Base-by-base conservation (phyloP, 1,140 invertebrate genomes). In the Ooceraea biroi region DNA sequence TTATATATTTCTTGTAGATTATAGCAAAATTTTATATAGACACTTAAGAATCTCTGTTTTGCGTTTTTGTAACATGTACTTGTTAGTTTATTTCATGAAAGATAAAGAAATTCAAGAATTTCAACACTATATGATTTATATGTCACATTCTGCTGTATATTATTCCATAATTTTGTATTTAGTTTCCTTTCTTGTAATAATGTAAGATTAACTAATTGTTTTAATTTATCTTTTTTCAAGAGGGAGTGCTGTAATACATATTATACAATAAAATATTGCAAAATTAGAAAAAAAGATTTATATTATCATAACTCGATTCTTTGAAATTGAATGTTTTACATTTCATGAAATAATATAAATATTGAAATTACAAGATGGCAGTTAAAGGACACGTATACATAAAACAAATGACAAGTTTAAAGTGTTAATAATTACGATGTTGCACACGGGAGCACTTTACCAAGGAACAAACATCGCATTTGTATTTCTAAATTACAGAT, bases 111-210 rank as follows among this genome's bases (percentile, higher is more conserved):
- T 44, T 3, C 25, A 73, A 60, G 17, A 17, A 74, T 0, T 2
- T 7, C 1, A 74, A 61, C 60, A 60, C 36, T 60, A 58, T 22
- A 58, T 58, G 8, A 73, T 74, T 74, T 73, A 19, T 61, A 36
- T n/a, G 22, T 7, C 11, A 30, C 41, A 25, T 74, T 60, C 22
- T 58, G 14, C 36, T 55, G 14, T 25, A 60, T 72, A 22, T 58
- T 36, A 36, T 36, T 72, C 44, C 19, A 68, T 22, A 71, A 72
- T 57, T 72, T 72, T 58, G 41, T 58, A 44, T 58, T 41, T 73
- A 71, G 17, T 74, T 60, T 74, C 11, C 19, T 14, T 27, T 58
- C 60, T 41, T 61, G 52, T 10, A 27, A 55, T 27, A 36, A 11
- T 55, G 63, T 0, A 0, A 77, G 61, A 77, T 60, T 27, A n/a